These are phyloP conservation scores for Gymnocheta viridis DNA, from an alignment of 2,888 invertebrate species.

Conservation along the genomic window DNA sequence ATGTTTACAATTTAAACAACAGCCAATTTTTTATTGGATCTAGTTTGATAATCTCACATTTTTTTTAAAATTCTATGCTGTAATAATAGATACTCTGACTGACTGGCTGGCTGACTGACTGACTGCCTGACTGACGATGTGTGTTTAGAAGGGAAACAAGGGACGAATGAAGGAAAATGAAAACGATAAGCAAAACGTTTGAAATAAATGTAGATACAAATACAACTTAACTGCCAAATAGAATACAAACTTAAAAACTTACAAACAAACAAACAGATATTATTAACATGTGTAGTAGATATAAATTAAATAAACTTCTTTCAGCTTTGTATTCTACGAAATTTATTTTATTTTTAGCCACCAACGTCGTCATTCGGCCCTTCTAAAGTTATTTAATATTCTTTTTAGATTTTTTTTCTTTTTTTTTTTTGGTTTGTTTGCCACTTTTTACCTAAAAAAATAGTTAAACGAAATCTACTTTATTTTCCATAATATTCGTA, in stretches of 20 bases:
- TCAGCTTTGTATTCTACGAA: background rate
- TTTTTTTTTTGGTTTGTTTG: background rate
- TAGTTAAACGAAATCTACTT: background rate
- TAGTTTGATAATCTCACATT: background rate
- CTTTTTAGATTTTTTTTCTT: no score
- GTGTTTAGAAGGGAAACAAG: background rate
- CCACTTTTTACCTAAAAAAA: background rate
- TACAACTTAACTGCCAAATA: background rate
- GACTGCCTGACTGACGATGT: no score
- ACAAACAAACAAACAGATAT: background rate
- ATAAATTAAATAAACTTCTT: no score
- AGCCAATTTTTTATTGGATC: background rate
- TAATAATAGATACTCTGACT: background rate
- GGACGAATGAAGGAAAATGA: background rate
- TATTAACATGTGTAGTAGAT: no score
- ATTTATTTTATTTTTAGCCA: background rate
- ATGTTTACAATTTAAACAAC: background rate
- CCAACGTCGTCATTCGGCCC: background rate
- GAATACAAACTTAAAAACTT: background rate
- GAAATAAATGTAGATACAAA: background rate
- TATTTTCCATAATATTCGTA: background rate
- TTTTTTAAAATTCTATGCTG: background rate
- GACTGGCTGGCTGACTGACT: no score
- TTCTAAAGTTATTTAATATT: conserved; percentile 13
- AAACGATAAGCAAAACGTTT: background rate